A percentile compares a stretch with the other conserved stretches of the same genome.
phyloP scores from a whole-genome alignment of 1,140 invertebrate genomes.

The Stegodyphus mimosarum region DNA sequence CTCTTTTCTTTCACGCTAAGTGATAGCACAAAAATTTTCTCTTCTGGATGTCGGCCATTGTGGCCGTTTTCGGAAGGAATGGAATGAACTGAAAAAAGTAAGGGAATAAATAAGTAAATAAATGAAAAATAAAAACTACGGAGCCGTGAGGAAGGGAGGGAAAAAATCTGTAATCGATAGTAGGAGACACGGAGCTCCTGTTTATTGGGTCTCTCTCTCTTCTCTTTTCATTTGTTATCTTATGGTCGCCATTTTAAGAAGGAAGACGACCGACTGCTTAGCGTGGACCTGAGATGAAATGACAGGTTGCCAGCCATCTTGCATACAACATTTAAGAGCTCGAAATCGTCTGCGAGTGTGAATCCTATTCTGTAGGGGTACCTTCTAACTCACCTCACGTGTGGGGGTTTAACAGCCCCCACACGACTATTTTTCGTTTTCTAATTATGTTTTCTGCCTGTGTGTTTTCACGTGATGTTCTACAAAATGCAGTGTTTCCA shows the following conservation, averaged over 20 bases:
- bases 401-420: too few species aligned
- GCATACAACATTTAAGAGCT: not conserved
- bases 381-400: too few species aligned
- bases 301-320: slow-evolving; percentile 36
- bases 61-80: not conserved
- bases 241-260: slow-evolving; percentile 56
- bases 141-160: not conserved
- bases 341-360: too few species aligned
- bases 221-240: slow-evolving; percentile 59
- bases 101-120: not conserved
- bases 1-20: not conserved
- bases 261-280: slow-evolving; percentile 2
- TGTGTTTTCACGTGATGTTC: too few species aligned
- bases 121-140: not conserved
- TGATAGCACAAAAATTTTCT: not conserved
- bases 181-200: slow-evolving; percentile 47
- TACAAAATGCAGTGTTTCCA: too few species aligned
- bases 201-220: slow-evolving; percentile 54
- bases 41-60: not conserved
- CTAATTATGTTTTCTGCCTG: too few species aligned
- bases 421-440: too few species aligned
- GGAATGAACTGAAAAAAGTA: not conserved
- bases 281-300: slow-evolving; percentile 15
- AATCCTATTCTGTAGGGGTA: too few species aligned
- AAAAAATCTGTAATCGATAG: slow-evolving; percentile 59